Conservation (phyloP, 1,140 invertebrate species). For the Chlorops oryzae region DNA sequence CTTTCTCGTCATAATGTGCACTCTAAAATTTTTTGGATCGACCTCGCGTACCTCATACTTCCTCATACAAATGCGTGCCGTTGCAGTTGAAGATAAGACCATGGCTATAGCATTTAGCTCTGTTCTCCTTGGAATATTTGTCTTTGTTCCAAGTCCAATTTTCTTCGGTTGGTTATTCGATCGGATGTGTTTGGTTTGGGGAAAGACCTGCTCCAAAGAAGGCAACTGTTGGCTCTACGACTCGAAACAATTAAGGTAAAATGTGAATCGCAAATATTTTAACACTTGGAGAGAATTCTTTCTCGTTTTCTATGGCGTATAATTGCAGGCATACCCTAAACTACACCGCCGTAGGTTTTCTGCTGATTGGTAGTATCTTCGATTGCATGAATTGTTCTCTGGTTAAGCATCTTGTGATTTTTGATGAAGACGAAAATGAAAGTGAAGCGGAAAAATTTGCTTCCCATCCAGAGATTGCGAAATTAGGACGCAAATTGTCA, state of each 20-base stretch:
- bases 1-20: constrained; percentile 59
- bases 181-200: constrained; percentile 65
- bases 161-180: constrained; percentile 66
- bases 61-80: constrained; percentile 60
- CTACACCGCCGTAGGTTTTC: constrained; percentile 57
- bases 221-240: constrained; percentile 71
- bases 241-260: constrained; percentile 56
- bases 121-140: constrained; percentile 58
- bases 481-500: too few relatives aligned
- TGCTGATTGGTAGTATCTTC: constrained; percentile 57
- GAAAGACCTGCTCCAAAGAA: constrained; percentile 62
- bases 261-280: constrained; percentile 6
- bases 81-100: constrained; percentile 63
- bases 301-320: not conserved
- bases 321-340: constrained; percentile 53
- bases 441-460: constrained; percentile 4
- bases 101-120: constrained; percentile 61
- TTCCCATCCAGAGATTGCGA: too few relatives aligned
- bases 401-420: constrained; percentile 62
- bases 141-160: constrained; percentile 65
- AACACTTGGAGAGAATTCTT: not conserved
- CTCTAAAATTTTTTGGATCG: constrained; percentile 60
- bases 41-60: constrained; percentile 62
- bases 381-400: constrained; percentile 61
- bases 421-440: constrained; percentile 55